These are phyloP conservation scores for Hydra vulgaris DNA, from an alignment of 30 jellyfish, hydroid and myxozoan genomes.

Conservation along the genomic window DNA sequence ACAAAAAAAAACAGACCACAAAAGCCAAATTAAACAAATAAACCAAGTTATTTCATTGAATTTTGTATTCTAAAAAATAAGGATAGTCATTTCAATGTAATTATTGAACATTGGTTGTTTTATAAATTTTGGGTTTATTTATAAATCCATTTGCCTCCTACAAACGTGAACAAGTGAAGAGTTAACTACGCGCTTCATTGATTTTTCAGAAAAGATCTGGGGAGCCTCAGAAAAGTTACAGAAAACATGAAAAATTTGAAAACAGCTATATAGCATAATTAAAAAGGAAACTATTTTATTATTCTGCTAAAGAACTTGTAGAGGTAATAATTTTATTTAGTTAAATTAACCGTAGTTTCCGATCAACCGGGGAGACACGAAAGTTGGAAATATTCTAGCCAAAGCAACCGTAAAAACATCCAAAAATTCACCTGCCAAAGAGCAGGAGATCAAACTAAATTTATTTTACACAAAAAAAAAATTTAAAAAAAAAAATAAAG, in stretches of 20 bases:
- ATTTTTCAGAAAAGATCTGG: neutral
- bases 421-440: neutral
- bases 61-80: too few relatives aligned
- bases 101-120: neutral
- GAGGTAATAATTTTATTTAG: neutral
- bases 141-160: neutral
- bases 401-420: neutral
- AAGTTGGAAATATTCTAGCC: neutral
- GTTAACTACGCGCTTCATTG: neutral
- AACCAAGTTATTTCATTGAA: neutral
- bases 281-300: neutral
- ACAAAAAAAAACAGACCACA: neutral
- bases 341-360: too few relatives aligned
- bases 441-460: neutral
- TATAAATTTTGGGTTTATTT: neutral
- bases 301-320: neutral
- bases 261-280: neutral
- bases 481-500: too few relatives aligned
- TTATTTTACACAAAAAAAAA: neutral
- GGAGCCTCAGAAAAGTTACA: neutral
- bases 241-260: neutral
- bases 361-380: neutral
- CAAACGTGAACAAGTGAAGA: neutral
- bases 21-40: too few relatives aligned
- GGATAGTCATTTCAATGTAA: neutral